Evolutionary conservation across 2,113 vertebrate species (phyloP).

Genomic region (Dicentrarchus labrax): DNA sequence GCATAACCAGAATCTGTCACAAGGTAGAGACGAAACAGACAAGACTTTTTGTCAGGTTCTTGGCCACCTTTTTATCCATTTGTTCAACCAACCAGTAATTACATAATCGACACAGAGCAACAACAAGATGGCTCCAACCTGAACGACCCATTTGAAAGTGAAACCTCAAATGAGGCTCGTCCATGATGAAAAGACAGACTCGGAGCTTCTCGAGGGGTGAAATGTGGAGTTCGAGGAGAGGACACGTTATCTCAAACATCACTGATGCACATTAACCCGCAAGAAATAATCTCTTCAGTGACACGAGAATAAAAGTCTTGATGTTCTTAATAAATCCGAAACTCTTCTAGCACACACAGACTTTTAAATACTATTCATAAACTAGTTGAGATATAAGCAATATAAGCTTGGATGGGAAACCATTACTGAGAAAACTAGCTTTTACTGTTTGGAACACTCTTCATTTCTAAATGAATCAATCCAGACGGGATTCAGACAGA

Average conservation of each 20-base stretch:
- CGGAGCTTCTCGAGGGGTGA: background rate
- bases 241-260: slow-evolving; percentile 7
- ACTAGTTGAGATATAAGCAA: slow-evolving; percentile 14
- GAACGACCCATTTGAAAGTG: slow-evolving; percentile 32
- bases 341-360: background rate
- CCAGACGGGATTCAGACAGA: slow-evolving; percentile 56
- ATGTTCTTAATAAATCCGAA: slow-evolving; percentile 24
- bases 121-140: slow-evolving; percentile 24
- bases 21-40: background rate
- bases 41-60: background rate
- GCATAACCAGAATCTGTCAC: background rate
- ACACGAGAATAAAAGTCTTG: slow-evolving; percentile 12
- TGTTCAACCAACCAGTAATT: background rate
- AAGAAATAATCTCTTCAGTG: slow-evolving; percentile 14
- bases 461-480: slow-evolving; percentile 55
- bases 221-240: slow-evolving; percentile 2
- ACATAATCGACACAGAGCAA: slow-evolving; percentile 31
- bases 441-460: slow-evolving; percentile 5
- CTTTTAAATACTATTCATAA: slow-evolving; percentile 23
- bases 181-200: slow-evolving; percentile 24
- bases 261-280: background rate
- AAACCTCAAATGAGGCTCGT: slow-evolving; percentile 23
- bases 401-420: slow-evolving; percentile 14
- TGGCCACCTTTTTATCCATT: background rate
- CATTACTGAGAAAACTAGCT: slow-evolving; percentile 10